Percentiles rank a stretch among this genome's conserved stretches.
Conservation (phyloP, 2,888 invertebrate genomes). For the Bembecia ichneumoniformis region DNA sequence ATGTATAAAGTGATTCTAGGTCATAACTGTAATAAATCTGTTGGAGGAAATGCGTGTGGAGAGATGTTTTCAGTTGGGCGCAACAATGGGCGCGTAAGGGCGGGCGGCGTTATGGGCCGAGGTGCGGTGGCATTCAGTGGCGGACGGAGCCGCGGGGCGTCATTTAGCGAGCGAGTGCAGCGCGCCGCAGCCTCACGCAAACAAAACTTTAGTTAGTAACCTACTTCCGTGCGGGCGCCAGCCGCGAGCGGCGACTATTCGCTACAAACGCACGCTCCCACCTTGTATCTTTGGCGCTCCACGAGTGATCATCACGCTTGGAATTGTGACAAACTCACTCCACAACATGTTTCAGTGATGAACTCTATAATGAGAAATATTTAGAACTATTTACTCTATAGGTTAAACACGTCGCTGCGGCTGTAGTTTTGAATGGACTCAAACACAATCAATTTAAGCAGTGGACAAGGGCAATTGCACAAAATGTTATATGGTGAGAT, state of each 20-base stretch:
- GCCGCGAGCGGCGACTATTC: slow-evolving; percentile 49
- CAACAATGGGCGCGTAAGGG: slow-evolving; percentile 30
- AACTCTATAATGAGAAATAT: slow-evolving; percentile 44
- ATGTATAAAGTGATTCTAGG: too few relatives aligned
- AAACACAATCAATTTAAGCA: slow-evolving; percentile 38
- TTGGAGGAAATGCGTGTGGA: too few relatives aligned
- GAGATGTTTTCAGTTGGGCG: slow-evolving; percentile 20
- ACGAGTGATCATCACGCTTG: neutral
- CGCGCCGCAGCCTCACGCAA: slow-evolving; percentile 71
- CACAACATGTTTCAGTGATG: slow-evolving; percentile 57
- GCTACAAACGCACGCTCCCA: slow-evolving; percentile 29
- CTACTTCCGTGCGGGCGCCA: slow-evolving; percentile 72
- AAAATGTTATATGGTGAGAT: slow-evolving; percentile 71
- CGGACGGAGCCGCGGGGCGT: slow-evolving; percentile 32
- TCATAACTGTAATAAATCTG: neutral
- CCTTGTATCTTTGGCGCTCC: slow-evolving; percentile 10
- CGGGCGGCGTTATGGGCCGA: slow-evolving; percentile 40
- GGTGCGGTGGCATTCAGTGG: slow-evolving; percentile 17
- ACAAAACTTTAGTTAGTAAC: slow-evolving; percentile 73
- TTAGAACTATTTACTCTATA: slow-evolving; percentile 18
- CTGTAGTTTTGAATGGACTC: slow-evolving; percentile 54
- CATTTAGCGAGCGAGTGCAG: slow-evolving; percentile 48
- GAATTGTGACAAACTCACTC: slow-evolving; percentile 10
- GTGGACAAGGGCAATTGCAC: slow-evolving; percentile 51
- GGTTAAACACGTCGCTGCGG: slow-evolving; percentile 12